Percentiles rank a stretch among this genome's conserved stretches.
These are phyloP conservation scores for Heliconius himera DNA, from an alignment of 1,140 invertebrate species.

Conservation along the genomic window DNA sequence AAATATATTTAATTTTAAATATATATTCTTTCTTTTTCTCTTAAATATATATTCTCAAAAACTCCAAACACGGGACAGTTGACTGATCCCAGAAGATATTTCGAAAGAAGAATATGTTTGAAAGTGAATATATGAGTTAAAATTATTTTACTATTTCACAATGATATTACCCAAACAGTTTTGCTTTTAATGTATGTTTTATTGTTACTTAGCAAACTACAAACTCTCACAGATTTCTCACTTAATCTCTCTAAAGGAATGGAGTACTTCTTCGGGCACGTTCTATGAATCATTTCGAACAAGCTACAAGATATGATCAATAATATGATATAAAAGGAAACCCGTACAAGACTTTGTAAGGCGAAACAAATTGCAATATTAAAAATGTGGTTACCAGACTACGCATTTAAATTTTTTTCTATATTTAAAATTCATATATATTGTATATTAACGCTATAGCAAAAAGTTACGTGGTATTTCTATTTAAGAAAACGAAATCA, in stretches of 20 bases:
- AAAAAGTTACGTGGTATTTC: neutral
- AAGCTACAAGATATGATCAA: conserved; percentile 33
- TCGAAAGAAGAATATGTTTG: no score
- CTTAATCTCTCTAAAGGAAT: conserved; percentile 24
- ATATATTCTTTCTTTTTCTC: no score
- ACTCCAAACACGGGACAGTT: no score
- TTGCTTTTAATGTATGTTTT: neutral
- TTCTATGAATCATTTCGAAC: conserved; percentile 33
- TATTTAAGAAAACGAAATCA: neutral
- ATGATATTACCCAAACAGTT: neutral
- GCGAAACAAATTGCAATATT: conserved; percentile 35
- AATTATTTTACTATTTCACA: no score
- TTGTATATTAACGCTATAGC: neutral
- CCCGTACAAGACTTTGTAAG: conserved; percentile 30
- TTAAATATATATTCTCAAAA: no score
- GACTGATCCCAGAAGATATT: no score
- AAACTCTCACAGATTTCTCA: conserved; percentile 18
- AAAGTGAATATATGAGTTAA: no score
- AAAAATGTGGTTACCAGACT: conserved; percentile 11
- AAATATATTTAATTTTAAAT: no score
- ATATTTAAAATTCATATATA: neutral
- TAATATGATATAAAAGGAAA: conserved; percentile 33
- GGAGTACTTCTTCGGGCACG: conserved; percentile 19
- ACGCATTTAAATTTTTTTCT: neutral
- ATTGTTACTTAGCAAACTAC: conserved; percentile 8